These are phyloP conservation scores for Andrena chrysosceles DNA, from an alignment of 2,888 invertebrate genomes.

Conservation along the genomic window DNA sequence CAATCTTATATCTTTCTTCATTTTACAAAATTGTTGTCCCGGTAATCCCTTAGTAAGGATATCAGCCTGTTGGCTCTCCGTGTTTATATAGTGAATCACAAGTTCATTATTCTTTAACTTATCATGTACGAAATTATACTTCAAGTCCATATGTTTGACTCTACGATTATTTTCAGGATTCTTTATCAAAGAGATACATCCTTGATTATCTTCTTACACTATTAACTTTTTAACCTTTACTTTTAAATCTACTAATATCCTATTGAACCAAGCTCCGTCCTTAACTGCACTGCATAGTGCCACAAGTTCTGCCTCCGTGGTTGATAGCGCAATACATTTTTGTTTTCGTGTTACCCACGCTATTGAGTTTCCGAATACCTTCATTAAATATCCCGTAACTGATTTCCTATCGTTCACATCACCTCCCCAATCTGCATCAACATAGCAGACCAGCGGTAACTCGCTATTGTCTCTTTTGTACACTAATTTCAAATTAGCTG, in stretches of 20 bases:
- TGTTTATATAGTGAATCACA: not conserved
- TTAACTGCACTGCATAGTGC: not conserved
- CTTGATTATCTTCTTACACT: slow-evolving; percentile 11
- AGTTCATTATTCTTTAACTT: not conserved
- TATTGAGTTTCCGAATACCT: slow-evolving; percentile 5
- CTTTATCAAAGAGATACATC: not conserved
- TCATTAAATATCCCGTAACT: slow-evolving; percentile 5
- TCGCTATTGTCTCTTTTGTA: not conserved
- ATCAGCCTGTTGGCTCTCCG: not conserved
- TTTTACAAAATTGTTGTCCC: not conserved
- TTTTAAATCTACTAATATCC: not conserved
- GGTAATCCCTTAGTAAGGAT: slow-evolving; percentile 18
- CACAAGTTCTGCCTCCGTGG: not conserved
- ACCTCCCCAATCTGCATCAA: slow-evolving; percentile 32
- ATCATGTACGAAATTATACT: not conserved
- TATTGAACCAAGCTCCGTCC: slow-evolving; percentile 4
- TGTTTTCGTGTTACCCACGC: slow-evolving; percentile 20
- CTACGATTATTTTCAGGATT: slow-evolving; percentile 2
- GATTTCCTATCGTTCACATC: slow-evolving; percentile 29
- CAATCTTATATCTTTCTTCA: not conserved
- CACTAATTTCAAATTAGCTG: not conserved
- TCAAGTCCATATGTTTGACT: slow-evolving; percentile 1
- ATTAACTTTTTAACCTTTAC: not conserved
- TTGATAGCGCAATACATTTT: slow-evolving; percentile 17
- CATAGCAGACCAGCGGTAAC: slow-evolving; percentile 2